Percentiles rank a stretch among this genome's conserved stretches.
Conservation (phyloP, 2,113 vertebrate species). For the Carlito syrichta region DNA sequence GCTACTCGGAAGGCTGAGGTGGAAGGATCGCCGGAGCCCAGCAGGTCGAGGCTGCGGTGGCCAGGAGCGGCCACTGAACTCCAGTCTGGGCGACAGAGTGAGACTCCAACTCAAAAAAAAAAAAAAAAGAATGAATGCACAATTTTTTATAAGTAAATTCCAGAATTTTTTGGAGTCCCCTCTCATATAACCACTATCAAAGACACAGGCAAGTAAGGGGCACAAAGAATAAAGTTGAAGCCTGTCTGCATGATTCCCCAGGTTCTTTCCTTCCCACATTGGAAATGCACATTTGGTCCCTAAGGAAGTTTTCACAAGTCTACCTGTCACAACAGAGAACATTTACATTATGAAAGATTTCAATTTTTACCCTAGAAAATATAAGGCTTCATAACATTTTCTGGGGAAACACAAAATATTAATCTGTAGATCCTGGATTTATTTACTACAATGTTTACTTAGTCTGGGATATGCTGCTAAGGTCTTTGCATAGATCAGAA, state of each 20-base stretch:
- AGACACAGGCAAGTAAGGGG: background rate
- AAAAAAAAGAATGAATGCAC: no score
- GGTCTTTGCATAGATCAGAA: background rate
- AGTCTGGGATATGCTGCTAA: background rate
- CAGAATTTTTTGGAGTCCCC: no score
- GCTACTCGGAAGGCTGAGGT: no score
- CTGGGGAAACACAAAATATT: background rate
- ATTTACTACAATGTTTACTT: background rate
- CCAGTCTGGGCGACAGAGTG: no score
- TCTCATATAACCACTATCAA: background rate
- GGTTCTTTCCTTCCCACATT: background rate
- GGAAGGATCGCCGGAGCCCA: no score
- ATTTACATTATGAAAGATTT: background rate
- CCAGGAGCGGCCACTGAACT: no score
- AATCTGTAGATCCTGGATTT: background rate
- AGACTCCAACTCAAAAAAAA: no score
- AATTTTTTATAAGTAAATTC: no score
- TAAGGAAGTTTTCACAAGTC: background rate
- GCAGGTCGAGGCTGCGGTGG: no score
- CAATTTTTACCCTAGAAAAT: background rate
- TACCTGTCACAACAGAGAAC: background rate
- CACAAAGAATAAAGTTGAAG: background rate
- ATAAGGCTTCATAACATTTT: background rate
- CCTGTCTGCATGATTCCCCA: fast-evolving
- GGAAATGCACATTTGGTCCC: background rate